Base-by-base conservation (phyloP, 2,888 invertebrate species). In the Timema cristinae region DNA sequence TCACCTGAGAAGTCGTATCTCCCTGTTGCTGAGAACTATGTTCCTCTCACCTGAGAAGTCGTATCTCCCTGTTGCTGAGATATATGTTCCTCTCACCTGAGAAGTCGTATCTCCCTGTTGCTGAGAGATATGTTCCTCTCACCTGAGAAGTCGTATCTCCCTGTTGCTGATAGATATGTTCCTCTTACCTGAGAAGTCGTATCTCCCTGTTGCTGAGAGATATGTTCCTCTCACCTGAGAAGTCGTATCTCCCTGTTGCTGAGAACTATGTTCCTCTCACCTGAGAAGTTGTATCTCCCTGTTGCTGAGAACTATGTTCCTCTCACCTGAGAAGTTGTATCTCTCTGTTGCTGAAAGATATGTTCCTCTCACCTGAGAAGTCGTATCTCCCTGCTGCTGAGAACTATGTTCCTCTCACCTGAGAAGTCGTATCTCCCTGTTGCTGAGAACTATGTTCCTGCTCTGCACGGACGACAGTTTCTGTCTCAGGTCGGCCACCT, bases 61-160 rank as follows among this genome's bases (percentile, higher is more conserved):
- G 87, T 78, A 96, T 95, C 84, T 96, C 96, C 77, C 96, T 87
- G 81, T 96, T 96, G 80, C 94, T 95, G 74, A 96, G 84, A 68
- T 96, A 95, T 80, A 96, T 91, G 81, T 92, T 94, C 79, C 93
- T 93, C 52, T 16, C 50, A 72, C 71, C 72, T 69, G 50, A 69
- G 69, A n/a, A 69, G 52, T 32, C 32, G 4, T 32, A 32, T 32
- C 32, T 32, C 32, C 32, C 32, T 32, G 32, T 32, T 32, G 32
- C 32, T 32, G 32, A 32, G 32, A 32, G 4, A 1, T 32, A 32
- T 32, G 32, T 32, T 32, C 32, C 32, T 15, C 52, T 16, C 50
- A 72, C 71, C 72, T 69, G 50, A 69, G 69, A n/a, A 69, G 52
- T 11, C 63, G 66, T n/a, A 69, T 67, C 52, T 69, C 67, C 49